Percentiles rank a stretch among this genome's conserved stretches.
phyloP scores from a whole-genome alignment of 2,888 invertebrate genomes.

The Brachypalpus laphriformis region DNA sequence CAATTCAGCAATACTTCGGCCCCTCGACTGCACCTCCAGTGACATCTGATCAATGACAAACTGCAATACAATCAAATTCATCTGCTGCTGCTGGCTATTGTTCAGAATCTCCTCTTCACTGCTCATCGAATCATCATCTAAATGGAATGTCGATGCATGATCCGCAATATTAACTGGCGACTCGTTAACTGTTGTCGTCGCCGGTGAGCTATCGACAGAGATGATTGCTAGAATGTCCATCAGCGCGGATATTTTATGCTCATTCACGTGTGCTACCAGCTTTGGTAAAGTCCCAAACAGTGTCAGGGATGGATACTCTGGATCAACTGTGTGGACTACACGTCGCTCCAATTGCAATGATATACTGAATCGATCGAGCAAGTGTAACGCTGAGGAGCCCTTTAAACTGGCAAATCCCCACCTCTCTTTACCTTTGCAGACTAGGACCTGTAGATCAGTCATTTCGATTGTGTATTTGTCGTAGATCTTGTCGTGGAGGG shows the following conservation, averaged over 20 bases:
- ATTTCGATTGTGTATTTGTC: conserved; percentile 91
- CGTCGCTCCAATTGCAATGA: conserved; percentile 90
- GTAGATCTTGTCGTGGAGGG: conserved; percentile 88
- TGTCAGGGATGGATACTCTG: conserved; percentile 92
- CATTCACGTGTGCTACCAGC: conserved; percentile 94
- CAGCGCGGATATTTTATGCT: conserved; percentile 91
- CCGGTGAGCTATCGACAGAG: conserved; percentile 74
- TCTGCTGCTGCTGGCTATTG: conserved; percentile 82
- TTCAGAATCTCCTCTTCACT: conserved; percentile 41
- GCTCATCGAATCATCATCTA: conserved; percentile 52
- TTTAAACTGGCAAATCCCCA: conserved; percentile 94
- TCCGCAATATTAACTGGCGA: conserved; percentile 50
- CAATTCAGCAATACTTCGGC: conserved; percentile 95
- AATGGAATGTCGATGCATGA: conserved; percentile 15
- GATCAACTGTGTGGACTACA: conserved; percentile 92
- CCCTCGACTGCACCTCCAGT: conserved; percentile 92
- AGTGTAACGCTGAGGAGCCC: conserved; percentile 92
- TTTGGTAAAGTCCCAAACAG: conserved; percentile 93
- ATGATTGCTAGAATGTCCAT: conserved; percentile 84
- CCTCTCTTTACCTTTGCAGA: conserved; percentile 94
- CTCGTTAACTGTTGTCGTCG: conserved; percentile 20
- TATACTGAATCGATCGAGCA: conserved; percentile 91
- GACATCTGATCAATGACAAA: conserved; percentile 95
- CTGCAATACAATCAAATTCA: conserved; percentile 88
- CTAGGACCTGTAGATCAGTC: conserved; percentile 93